These are phyloP conservation scores for Albula glossodonta DNA, from an alignment of 2,113 vertebrate species.

Conservation along the genomic window DNA sequence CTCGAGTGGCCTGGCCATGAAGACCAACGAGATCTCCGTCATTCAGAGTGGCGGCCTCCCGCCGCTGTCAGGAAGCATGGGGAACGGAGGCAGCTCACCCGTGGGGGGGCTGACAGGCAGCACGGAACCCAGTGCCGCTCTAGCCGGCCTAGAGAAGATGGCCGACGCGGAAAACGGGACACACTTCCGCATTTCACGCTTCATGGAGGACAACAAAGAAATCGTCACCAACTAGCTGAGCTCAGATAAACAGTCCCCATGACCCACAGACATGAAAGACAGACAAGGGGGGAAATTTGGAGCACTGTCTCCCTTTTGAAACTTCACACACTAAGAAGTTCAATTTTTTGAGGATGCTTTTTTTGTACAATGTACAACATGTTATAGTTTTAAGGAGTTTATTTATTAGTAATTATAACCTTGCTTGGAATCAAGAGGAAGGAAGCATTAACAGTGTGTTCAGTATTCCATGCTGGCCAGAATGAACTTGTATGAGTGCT, in stretches of 20 bases:
- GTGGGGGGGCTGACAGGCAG: slow-evolving; percentile 76
- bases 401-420: slow-evolving; percentile 99
- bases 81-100: slow-evolving; percentile 76
- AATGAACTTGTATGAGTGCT: slow-evolving; percentile 94
- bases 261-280: slow-evolving; percentile 3
- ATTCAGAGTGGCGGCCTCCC: slow-evolving; percentile 79
- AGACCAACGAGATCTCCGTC: slow-evolving; percentile 83
- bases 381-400: slow-evolving; percentile 98
- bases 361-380: slow-evolving; percentile 96
- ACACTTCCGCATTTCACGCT: slow-evolving; percentile 75
- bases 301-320: slow-evolving; percentile 75
- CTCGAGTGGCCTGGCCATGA: slow-evolving; percentile 81
- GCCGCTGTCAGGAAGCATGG: slow-evolving; percentile 71
- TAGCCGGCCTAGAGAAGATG: slow-evolving; percentile 80
- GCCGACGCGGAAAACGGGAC: slow-evolving; percentile 75
- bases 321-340: slow-evolving; percentile 79
- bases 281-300: background rate
- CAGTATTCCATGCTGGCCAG: slow-evolving; percentile 89
- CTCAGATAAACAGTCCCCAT: slow-evolving; percentile 41
- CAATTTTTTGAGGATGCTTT: slow-evolving; percentile 81
- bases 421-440: slow-evolving; percentile 96
- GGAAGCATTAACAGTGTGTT: slow-evolving; percentile 90
- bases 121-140: slow-evolving; percentile 74
- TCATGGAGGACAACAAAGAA: slow-evolving; percentile 82
- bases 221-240: slow-evolving; percentile 74